Percentiles rank a stretch among this genome's conserved stretches.
These are phyloP conservation scores for Ramphastos sulfuratus DNA, from an alignment of 2,113 vertebrate species.

Conservation along the genomic window DNA sequence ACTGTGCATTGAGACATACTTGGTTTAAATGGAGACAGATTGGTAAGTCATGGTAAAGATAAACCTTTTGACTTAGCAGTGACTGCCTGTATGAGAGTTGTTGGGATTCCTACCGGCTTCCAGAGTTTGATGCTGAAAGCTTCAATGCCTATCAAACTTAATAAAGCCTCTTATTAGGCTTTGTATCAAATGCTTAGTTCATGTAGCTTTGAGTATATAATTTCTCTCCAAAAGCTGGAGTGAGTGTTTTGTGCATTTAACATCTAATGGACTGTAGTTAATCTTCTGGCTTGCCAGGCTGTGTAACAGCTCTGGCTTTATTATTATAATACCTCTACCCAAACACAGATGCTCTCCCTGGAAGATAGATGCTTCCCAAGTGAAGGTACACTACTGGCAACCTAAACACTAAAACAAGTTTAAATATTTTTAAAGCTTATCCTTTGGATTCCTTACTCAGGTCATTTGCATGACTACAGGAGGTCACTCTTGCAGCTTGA, in stretches of 20 bases:
- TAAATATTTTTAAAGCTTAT: not conserved
- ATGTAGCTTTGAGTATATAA: not conserved
- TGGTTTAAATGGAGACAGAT: not conserved
- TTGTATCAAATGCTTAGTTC: not conserved
- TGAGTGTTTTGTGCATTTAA: not conserved
- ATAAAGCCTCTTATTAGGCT: not conserved
- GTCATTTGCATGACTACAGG: not conserved
- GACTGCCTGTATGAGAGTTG: not conserved
- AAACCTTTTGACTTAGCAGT: not conserved
- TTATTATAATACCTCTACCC: not conserved
- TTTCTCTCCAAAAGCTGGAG: not conserved
- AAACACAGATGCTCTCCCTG: not conserved
- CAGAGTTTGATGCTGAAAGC: not conserved
- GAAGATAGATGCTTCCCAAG: not conserved
- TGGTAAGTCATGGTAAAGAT: not conserved
- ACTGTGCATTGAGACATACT: not conserved
- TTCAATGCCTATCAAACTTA: not conserved
- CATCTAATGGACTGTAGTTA: not conserved
- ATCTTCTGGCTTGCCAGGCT: not conserved
- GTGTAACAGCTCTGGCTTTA: not conserved
- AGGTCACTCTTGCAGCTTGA: not conserved
- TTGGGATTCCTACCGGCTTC: not conserved
- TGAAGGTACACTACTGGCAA: not conserved
- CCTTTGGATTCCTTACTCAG: not conserved
- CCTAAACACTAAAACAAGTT: not conserved